Base-by-base conservation (phyloP, 2,113 vertebrate species). In the Camelus bactrianus region DNA sequence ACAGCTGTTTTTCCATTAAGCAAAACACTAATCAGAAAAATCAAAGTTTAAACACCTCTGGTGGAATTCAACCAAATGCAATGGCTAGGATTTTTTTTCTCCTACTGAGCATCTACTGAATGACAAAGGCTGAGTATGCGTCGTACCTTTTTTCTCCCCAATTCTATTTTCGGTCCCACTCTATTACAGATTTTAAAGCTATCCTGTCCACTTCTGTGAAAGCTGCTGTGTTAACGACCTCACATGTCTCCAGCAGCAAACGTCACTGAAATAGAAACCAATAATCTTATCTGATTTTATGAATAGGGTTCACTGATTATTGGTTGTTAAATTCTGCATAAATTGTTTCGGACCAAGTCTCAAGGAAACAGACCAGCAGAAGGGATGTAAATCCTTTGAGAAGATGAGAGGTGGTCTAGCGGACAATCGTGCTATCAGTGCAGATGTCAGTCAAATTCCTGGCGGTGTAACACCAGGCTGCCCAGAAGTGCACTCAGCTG, bases 21-120 rank as follows among this genome's bases (percentile, higher is more conserved):
- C 52, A 85, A 95, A 81, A 89, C 72, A 89, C n/a, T 62, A 50
- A 85, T 85, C 42, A 89, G 83, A 70, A 81, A 92, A 79, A 86
- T 76, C 54, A 62, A 88, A 35, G 4, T 73, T 87, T 52, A 91
- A 88, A 83, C 48, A 91, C 64, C 14, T 19, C 11, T 8, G 10
- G 22, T 30, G 19, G 62, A 93, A 72, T 83, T 82, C 32, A n/a
- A 42, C 24, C 2, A 35, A 60, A 54, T 7, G 42, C 62, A 9
- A 12, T 14, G 30, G 8, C 15, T 9, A 65, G 3, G 19, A 12
- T 46, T 6, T n/a, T 56, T 50, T 50, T 9, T 35, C 22, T 0
- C 20, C 70, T 20, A 26, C 10, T 5, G 42, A 62, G 14, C 17
- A 32, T 65, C 70, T n/a, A 19, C 6, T 70, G 38, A 62, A 56